Conservation (phyloP, 2,797 vertebrate genomes). For the Fratercula arctica region DNA sequence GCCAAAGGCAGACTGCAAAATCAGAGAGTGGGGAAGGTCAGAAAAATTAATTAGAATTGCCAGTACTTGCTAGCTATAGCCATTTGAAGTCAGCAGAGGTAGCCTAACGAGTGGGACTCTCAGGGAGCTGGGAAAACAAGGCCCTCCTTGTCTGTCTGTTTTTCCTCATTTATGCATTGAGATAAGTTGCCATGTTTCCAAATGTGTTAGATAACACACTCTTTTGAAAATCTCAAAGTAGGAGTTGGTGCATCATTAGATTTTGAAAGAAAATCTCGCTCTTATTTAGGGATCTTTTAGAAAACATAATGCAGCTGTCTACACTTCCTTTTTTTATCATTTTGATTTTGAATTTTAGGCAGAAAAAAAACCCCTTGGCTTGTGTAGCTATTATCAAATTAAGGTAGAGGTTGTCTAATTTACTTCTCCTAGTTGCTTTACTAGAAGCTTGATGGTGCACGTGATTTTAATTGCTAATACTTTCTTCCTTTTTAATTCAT, state of each 20-base stretch:
- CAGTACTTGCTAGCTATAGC: not conserved
- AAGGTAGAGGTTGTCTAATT: constrained; percentile 3
- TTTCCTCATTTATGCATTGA: not conserved
- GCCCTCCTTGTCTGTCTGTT: not conserved
- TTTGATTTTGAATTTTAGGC: not conserved
- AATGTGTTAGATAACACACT: not conserved
- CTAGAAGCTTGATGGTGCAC: not conserved
- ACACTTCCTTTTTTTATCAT: not conserved
- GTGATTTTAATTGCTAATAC: constrained; percentile 42
- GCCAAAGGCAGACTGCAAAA: not conserved
- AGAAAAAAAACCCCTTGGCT: not conserved
- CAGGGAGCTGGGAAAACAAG: not conserved
- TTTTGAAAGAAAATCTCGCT: not conserved
- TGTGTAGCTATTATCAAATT: constrained; percentile 10
- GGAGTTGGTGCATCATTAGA: not conserved
- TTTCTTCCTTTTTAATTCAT: constrained; percentile 49
- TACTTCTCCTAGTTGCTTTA: constrained; percentile 1
- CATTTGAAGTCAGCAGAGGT: not conserved
- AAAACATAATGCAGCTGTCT: not conserved
- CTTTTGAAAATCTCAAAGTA: not conserved
- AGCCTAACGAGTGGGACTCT: not conserved
- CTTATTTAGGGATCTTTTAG: not conserved
- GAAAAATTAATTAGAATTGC: not conserved
- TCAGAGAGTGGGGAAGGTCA: not conserved
- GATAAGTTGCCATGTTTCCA: not conserved